These are phyloP conservation scores for Butastur rufipennis DNA, from an alignment of 2,113 vertebrate genomes.

Conservation along the genomic window DNA sequence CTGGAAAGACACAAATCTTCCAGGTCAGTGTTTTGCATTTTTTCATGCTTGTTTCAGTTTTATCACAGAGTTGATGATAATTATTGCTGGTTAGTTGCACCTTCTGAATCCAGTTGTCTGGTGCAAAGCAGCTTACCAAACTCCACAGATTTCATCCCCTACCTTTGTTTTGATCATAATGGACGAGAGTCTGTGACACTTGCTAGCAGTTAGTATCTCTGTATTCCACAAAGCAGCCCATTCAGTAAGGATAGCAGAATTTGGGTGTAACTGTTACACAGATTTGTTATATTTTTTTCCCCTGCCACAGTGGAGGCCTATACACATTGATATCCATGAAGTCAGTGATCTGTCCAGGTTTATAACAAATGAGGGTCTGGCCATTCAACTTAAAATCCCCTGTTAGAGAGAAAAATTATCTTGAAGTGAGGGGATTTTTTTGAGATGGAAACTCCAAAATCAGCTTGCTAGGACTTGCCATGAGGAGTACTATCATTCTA, in stretches of 20 bases:
- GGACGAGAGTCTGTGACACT: not conserved
- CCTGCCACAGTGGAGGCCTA: not conserved
- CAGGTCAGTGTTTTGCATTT: not conserved
- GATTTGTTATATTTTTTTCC: not conserved
- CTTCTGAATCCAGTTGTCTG: not conserved
- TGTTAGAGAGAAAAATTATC: not conserved
- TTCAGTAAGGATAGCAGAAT: not conserved
- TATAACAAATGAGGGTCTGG: not conserved
- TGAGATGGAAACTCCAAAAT: not conserved
- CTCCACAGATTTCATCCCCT: not conserved
- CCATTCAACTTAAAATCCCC: not conserved
- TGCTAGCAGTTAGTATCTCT: not conserved
- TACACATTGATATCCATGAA: not conserved
- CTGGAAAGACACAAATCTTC: not conserved
- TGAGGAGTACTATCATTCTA: not conserved
- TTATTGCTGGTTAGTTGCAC: not conserved
- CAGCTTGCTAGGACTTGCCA: not conserved
- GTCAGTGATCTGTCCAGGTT: not conserved
- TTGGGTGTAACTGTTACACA: not conserved
- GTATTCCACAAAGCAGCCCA: not conserved
- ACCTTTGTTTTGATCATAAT: accelerated
- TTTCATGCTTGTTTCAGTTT: not conserved
- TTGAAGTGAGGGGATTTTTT: not conserved
- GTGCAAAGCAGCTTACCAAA: not conserved
- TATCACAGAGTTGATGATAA: not conserved